Evolutionary conservation across 2,797 vertebrate genomes (phyloP), one percentile per base, ranked within the genome.

Genomic region (Urocyon cinereoargenteus): DNA sequence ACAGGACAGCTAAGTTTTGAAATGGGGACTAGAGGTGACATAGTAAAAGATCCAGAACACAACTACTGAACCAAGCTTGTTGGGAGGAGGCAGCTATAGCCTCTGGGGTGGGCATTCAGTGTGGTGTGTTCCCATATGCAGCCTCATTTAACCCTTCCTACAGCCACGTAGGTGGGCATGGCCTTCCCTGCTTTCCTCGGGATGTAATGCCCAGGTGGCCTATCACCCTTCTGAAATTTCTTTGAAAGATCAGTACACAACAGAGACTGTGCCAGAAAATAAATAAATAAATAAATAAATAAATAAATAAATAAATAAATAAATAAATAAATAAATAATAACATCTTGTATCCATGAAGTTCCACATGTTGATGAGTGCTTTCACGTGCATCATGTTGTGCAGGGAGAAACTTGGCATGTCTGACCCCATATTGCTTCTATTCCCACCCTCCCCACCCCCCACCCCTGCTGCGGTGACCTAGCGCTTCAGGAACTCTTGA

Each of bases 41-140:
- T 2, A 55, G 40, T 64, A 36, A 78, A 90, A 66, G 21, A 83
- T 62, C 90, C 6, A 75, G 78, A 89, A 24, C 40, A 16, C 3
- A 59, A 70, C 36, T 49, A 1, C 40, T 78, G 2, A 61, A 53
- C 10, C 9, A 13, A 6, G 4, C 28, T 31, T 79, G 7, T 5
- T 18, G 57, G 77, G 55, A 79, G 51, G 73, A 15, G 5, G 59
- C 31, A 15, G 89, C 26, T 28, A 15, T 0, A 9, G 66, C n/a
- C 78, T 49, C 13, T 34, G 21, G 45, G 55, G 6, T 3, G 24
- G 40, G 5, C 21, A 21, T n/a, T 75, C 16, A 1, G 2, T 9
- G 2, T 12, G 45, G 28, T 12, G 5, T 0, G 1, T 15, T 24
- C 64, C 40, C 36, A 57, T 18, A 1, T 13, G 22, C 15, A 75